Percentiles rank a stretch among this genome's conserved stretches.
Evolutionary conservation across 1,140 invertebrate species (phyloP).

Genomic region (Neelides sp.): DNA sequence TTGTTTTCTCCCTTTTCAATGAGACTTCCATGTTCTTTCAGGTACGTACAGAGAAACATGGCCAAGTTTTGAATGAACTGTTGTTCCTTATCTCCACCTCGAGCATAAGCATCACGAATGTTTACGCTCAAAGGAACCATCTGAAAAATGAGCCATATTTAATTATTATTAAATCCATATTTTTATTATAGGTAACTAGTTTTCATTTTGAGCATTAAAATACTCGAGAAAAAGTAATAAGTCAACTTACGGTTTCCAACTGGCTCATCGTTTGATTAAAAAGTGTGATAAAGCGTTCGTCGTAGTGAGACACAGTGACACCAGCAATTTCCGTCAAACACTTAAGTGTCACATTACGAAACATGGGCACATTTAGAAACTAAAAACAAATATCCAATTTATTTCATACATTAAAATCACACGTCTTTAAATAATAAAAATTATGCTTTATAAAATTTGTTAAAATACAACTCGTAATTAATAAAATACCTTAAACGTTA

Average conservation of each 20-base stretch:
- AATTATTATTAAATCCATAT: no score
- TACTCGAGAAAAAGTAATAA: no score
- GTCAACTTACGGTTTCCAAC: constrained; percentile 51
- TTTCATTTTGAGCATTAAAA: no score
- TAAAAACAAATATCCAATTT: constrained; percentile 37
- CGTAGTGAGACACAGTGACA: constrained; percentile 70
- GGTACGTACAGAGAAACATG: constrained; percentile 89
- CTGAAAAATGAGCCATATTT: constrained; percentile 34
- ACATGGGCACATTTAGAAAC: constrained; percentile 94
- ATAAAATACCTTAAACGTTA: constrained; percentile 73
- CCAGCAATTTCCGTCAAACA: constrained; percentile 96
- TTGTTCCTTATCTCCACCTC: constrained; percentile 89
- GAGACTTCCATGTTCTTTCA: constrained; percentile 86
- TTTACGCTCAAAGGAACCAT: constrained; percentile 84
- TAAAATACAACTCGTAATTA: no score
- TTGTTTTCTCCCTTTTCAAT: constrained; percentile 66
- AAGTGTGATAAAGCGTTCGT: constrained; percentile 77
- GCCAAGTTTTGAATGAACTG: constrained; percentile 98
- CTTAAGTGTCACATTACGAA: constrained; percentile 94
- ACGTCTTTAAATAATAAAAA: constrained; percentile 10
- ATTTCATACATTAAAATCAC: constrained; percentile 1
- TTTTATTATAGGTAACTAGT: no score
- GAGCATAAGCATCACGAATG: constrained; percentile 83
- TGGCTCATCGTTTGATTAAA: constrained; percentile 84
- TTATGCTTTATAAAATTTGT: no score